phyloP scores from a whole-genome alignment of 2,888 invertebrate genomes.

The Watsonalla binaria region DNA sequence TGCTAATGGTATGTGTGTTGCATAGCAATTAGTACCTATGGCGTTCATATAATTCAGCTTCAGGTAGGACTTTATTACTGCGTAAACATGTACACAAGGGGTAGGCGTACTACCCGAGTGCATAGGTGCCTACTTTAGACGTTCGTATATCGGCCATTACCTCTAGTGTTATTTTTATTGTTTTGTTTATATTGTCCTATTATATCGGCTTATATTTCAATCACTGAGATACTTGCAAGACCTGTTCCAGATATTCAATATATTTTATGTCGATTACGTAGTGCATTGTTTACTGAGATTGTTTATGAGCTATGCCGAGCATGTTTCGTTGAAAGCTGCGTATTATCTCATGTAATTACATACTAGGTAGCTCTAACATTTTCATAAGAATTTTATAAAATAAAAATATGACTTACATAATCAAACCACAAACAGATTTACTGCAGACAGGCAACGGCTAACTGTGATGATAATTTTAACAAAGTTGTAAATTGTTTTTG shows the following conservation, averaged over 20 bases:
- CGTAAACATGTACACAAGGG: slow-evolving; percentile 49
- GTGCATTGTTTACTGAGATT: slow-evolving; percentile 11
- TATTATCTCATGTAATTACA: no score
- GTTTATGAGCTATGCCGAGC: background rate
- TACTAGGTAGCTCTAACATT: no score
- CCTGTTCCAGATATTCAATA: slow-evolving; percentile 35
- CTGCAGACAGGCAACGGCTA: no score
- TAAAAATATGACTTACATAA: no score
- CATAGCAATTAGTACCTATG: no score
- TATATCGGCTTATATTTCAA: slow-evolving; percentile 38
- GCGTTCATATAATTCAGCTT: slow-evolving; percentile 8
- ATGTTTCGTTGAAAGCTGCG: no score
- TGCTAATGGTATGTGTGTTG: no score
- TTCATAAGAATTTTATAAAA: no score
- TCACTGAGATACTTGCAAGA: slow-evolving; percentile 31
- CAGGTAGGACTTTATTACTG: slow-evolving; percentile 43
- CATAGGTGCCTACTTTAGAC: slow-evolving; percentile 27
- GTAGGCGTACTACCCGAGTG: slow-evolving; percentile 23
- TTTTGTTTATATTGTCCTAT: slow-evolving; percentile 49
- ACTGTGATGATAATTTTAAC: no score
- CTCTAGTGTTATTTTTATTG: slow-evolving; percentile 42
- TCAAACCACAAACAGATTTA: no score
- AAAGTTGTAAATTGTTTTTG: no score
- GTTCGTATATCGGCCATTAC: slow-evolving; percentile 37
- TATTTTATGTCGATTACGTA: slow-evolving; percentile 21